These are phyloP conservation scores for Philonicus albiceps DNA, from an alignment of 2,888 invertebrate species.

Conservation along the genomic window DNA sequence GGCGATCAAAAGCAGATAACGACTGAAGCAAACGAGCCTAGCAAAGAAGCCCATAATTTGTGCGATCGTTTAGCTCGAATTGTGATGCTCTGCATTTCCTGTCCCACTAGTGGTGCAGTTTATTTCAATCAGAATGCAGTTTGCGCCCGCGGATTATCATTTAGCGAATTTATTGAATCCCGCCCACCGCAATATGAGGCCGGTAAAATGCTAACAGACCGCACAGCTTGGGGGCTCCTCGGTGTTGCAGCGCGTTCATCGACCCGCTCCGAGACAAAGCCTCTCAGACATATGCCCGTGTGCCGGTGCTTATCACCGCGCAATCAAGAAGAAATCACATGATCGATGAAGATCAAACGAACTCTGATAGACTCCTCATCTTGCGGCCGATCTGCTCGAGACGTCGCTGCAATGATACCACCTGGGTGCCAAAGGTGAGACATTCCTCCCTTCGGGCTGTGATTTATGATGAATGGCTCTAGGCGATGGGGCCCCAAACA, in stretches of 20 bases:
- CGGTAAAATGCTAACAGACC: neutral
- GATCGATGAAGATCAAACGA: constrained; percentile 26
- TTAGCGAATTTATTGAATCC: neutral
- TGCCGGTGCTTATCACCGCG: neutral
- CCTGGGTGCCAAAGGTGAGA: neutral
- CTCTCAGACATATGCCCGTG: neutral
- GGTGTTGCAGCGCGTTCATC: neutral
- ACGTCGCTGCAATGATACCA: neutral
- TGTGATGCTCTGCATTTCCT: neutral
- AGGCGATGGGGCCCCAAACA: neutral
- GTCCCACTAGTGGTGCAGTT: neutral
- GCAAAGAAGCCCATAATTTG: neutral
- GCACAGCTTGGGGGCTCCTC: neutral
- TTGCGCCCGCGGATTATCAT: neutral
- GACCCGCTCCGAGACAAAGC: neutral
- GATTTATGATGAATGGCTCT: neutral
- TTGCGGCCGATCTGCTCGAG: neutral
- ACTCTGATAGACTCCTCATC: neutral
- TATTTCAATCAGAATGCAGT: neutral
- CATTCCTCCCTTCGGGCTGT: neutral
- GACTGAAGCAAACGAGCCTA: neutral
- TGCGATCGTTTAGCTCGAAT: neutral
- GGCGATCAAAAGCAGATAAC: neutral
- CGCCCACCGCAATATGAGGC: neutral
- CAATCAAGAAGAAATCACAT: neutral